Percentiles rank a stretch among this genome's conserved stretches.
Evolutionary conservation across 2,797 vertebrate species (phyloP).

Genomic region (Anguilla marmorata): DNA sequence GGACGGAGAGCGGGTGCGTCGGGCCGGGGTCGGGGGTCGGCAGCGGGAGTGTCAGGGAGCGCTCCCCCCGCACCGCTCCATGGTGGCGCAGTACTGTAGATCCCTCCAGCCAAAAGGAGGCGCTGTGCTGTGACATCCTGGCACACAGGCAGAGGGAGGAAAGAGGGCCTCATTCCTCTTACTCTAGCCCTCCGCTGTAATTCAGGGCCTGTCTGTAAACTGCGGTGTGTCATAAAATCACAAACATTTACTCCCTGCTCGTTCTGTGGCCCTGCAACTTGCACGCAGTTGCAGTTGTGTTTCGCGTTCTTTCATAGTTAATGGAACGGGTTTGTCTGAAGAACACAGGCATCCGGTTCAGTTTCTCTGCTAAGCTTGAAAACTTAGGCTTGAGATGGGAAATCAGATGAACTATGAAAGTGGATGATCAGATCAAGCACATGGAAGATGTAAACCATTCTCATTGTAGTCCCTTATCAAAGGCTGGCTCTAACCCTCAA

Average conservation of each 20-base stretch:
- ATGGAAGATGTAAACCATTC: not conserved
- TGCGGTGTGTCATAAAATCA: conserved; percentile 41
- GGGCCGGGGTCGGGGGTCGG: not conserved
- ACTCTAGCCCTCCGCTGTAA: conserved; percentile 39
- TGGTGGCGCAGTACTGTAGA: not conserved
- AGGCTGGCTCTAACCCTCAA: not conserved
- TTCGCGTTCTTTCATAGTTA: conserved; percentile 56
- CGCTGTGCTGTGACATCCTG: not conserved
- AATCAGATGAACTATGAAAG: not conserved
- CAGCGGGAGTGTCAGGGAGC: not conserved
- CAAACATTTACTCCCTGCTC: conserved; percentile 44
- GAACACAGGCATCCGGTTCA: conserved; percentile 21
- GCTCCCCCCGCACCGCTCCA: not conserved
- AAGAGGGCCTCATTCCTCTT: conserved; percentile 14
- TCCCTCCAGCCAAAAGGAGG: not conserved
- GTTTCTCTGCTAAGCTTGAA: not conserved
- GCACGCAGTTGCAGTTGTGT: conserved; percentile 60
- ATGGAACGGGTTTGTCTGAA: conserved; percentile 50
- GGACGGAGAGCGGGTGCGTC: not conserved
- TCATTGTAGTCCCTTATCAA: conserved; percentile 5
- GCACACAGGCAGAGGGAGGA: not conserved
- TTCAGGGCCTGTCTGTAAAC: conserved; percentile 59
- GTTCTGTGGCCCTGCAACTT: conserved; percentile 52
- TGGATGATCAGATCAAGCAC: not conserved
- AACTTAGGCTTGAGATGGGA: not conserved